A percentile compares a stretch with the other conserved stretches of the same genome.
These are phyloP conservation scores for Physocephala rufipes DNA, from an alignment of 2,888 invertebrate genomes.

Conservation along the genomic window DNA sequence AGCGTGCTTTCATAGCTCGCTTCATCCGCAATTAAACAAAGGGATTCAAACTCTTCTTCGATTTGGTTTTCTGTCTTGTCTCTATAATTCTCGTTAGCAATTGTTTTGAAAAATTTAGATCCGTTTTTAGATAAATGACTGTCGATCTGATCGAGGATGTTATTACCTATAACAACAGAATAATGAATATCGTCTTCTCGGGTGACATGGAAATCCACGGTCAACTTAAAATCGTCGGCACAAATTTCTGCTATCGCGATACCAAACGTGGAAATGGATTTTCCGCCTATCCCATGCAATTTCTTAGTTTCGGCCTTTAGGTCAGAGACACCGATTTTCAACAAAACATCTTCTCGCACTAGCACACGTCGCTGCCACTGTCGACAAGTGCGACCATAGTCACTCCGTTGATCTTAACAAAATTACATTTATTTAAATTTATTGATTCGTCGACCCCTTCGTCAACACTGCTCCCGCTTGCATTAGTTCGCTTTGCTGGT, in stretches of 20 bases:
- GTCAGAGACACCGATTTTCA: no score
- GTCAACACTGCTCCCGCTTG: no score
- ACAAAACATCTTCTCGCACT: constrained; percentile 33
- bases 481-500: no score
- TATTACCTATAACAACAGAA: constrained; percentile 27
- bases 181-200: constrained; percentile 10
- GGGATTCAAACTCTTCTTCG: neutral
- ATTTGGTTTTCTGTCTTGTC: neutral
- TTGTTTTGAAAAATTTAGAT: neutral
- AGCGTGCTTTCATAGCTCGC: neutral
- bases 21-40: neutral
- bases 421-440: constrained; percentile 4
- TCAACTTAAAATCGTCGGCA: constrained; percentile 4
- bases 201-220: neutral
- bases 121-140: constrained; percentile 2
- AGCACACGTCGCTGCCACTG: constrained; percentile 27
- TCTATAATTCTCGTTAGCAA: neutral
- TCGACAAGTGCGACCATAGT: constrained; percentile 22
- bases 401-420: constrained; percentile 8
- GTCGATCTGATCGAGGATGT: constrained; percentile 24
- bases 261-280: constrained; percentile 20
- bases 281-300: constrained; percentile 19
- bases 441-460: no score
- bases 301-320: constrained; percentile 15
- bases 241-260: no score